Percentiles rank a stretch among this genome's conserved stretches.
These are phyloP conservation scores for Pycnomerus fuliginosus DNA, from an alignment of 2,888 invertebrate species.

Conservation along the genomic window DNA sequence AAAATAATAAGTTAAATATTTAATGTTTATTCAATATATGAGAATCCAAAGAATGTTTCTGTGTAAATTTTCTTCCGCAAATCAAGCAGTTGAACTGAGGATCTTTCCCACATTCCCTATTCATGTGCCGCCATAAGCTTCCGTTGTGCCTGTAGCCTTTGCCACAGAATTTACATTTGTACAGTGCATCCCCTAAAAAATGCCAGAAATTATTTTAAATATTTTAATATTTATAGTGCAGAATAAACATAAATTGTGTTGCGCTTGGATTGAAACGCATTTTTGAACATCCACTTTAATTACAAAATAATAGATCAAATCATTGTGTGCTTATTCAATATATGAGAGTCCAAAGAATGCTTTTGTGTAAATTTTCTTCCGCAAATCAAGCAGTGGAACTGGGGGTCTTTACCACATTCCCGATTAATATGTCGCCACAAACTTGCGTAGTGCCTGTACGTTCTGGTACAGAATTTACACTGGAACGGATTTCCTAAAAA, in stretches of 20 bases:
- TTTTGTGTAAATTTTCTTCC: conserved; percentile 26
- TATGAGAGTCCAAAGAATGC: conserved; percentile 7
- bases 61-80: conserved; percentile 26
- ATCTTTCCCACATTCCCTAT: conserved; percentile 14
- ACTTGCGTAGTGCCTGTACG: conserved; percentile 8
- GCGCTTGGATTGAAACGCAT: too few relatives aligned
- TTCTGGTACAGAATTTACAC: conserved; percentile 4
- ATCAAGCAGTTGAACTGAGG: conserved; percentile 2
- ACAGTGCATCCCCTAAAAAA: conserved; percentile 1
- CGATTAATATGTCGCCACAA: conserved; percentile 11
- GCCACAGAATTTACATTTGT: conserved; percentile 2
- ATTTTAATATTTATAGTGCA: too few relatives aligned
- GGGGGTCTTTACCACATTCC: conserved; percentile 15
- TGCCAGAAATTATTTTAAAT: not conserved
- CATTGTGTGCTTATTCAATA: not conserved
- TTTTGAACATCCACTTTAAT: too few relatives aligned
- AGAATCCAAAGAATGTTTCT: conserved; percentile 18
- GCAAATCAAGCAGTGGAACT: conserved; percentile 10
- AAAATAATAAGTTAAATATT: not conserved
- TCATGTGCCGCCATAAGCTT: conserved; percentile 13
- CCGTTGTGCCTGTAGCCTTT: conserved; percentile 6
- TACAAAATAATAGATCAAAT: not conserved
- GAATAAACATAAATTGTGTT: too few relatives aligned
- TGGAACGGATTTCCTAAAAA: not conserved
- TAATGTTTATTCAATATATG: not conserved